phyloP scores from a whole-genome alignment of 1,140 invertebrate genomes.

The Palaemon carinicauda region DNA sequence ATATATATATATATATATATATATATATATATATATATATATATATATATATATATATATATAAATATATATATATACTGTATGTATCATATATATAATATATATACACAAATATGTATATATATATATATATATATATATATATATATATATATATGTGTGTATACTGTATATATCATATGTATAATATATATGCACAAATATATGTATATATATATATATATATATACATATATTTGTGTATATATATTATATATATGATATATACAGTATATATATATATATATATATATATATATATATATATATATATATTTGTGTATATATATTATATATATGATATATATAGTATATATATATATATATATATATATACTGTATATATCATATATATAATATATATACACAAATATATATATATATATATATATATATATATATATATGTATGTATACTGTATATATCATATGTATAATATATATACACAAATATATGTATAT shows the following conservation, averaged over 20 bases:
- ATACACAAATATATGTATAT: not conserved
- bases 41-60: constrained; percentile 14
- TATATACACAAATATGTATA: not conserved
- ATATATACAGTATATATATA: not conserved
- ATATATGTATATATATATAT: not conserved
- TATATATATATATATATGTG: not conserved
- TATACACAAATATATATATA: not conserved
- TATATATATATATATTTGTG: not conserved
- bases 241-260: not conserved
- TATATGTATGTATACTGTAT: not conserved
- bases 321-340: constrained; percentile 13
- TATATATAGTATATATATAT: constrained; percentile 21
- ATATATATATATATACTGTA: not conserved
- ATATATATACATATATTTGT: not conserved
- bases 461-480: too few relatives aligned
- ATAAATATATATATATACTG: not conserved
- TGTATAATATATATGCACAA: not conserved
- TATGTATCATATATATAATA: not conserved
- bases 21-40: constrained; percentile 14
- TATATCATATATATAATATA: too few relatives aligned
- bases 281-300: not conserved
- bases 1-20: not conserved
- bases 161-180: not conserved
- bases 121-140: not conserved
- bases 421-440: not conserved